A percentile compares a stretch with the other conserved stretches of the same genome.
These are phyloP conservation scores for Armadillidium nasatum DNA, from an alignment of 1,140 invertebrate genomes.

Conservation along the genomic window DNA sequence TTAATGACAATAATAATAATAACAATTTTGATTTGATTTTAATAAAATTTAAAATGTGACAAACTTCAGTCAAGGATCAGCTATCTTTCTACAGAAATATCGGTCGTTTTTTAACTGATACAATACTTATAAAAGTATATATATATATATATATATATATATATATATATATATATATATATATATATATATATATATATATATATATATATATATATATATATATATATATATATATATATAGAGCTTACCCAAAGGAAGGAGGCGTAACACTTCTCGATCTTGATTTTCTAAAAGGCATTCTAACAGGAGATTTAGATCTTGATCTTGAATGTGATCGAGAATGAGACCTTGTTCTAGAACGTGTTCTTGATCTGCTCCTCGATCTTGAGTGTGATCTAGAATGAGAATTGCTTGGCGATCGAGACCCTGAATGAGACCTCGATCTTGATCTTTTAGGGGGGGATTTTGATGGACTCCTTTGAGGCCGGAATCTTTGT, in stretches of 20 bases:
- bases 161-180: too few relatives aligned
- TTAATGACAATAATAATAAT: too few relatives aligned
- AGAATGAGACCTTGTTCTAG: constrained; percentile 28
- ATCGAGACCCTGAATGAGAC: constrained; percentile 45
- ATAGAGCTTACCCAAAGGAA: constrained; percentile 31
- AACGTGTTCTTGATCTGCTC: constrained; percentile 42
- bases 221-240: too few relatives aligned
- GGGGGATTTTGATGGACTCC: constrained; percentile 27
- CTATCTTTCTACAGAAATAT: too few relatives aligned
- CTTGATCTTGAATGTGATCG: constrained; percentile 35
- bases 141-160: too few relatives aligned
- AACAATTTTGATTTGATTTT: too few relatives aligned
- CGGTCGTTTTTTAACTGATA: too few relatives aligned
- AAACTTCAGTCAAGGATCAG: too few relatives aligned
- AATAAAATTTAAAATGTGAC: too few relatives aligned
- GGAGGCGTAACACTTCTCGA: constrained; percentile 35
- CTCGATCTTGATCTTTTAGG: constrained; percentile 46
- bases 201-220: too few relatives aligned
- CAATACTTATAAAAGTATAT: too few relatives aligned
- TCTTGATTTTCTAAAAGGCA: constrained; percentile 31
- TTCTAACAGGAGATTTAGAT: constrained; percentile 32
- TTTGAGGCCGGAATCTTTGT: constrained; percentile 21
- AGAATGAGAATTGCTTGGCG: constrained; percentile 46
- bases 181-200: too few relatives aligned
- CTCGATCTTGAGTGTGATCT: constrained; percentile 50